Evolutionary conservation across 2,113 vertebrate genomes (phyloP), one percentile per base, ranked within the genome.

Genomic region (Tychaedon coryphoeus): DNA sequence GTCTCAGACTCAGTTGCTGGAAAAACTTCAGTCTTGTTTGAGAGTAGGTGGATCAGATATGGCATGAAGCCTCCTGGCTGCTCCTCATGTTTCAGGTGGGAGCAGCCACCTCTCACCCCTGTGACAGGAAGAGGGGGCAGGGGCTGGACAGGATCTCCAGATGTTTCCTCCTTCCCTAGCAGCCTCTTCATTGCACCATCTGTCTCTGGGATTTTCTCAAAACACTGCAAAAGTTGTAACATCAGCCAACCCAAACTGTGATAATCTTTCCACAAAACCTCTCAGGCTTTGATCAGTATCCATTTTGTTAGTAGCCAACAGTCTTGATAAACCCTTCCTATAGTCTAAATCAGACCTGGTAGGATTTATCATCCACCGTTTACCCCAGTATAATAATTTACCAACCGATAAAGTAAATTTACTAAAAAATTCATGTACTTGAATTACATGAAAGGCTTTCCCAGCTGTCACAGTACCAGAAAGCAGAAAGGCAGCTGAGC

Each of bases 161-260:
- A 13, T 42, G 47, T 58, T 50, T 38, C 14, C 24, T 51, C 8
- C 62, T 89, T 75, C 36, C 36, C 66, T 6, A 9, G 28, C 38
- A 48, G 42, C 16, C 36, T 53, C 77, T 53, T 43, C 2, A 2
- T 6, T 72, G 38, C 19, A 31, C 10, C 79, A 51, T 58, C 34
- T 91, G 43, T 34, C 45, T 50, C 57, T 40, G 54, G n/a, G 22
- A 28, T 53, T 72, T n/a, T 36, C 67, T 54, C 25, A 31, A 43
- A 93, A 45, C 60, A 28, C 33, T 54, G 38, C 19, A 70, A 23
- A 66, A 61, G 3, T 9, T 70, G 17, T 51, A 40, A 50, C 0
- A 0, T 4, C 33, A 33, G 19, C 13, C 47, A 66, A 5, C 3
- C 7, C 19, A 56, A 15, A 7, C 17, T 19, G 4, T n/a, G 34